Base-by-base conservation (phyloP, 2,113 vertebrate species). In the Lepisosteus osseus region DNA sequence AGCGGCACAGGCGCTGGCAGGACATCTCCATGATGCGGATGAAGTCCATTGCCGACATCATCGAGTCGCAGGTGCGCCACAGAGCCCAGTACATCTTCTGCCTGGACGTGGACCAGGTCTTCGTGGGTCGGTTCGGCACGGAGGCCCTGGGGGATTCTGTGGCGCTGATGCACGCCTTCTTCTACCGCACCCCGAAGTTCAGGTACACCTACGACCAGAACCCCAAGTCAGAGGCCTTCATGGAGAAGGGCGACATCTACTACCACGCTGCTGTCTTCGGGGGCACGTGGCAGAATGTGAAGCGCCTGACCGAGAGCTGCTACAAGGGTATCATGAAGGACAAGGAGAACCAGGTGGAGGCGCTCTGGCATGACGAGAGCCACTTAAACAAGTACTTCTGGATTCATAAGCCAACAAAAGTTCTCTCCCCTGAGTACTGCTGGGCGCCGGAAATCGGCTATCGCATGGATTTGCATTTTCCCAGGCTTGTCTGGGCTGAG, bases 391-490 rank as follows among this genome's bases (percentile, higher is more conserved):
- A 88, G 72, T 92, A 88, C 77, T 77, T 93, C 47, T 89, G 85
- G 87, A 65, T 87, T 6, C 72, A 87, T 68, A 91, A 92, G 66
- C 93, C 93, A 6, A 81, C 84, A 73, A 91, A 86, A 74, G 61
- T 94, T 67, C 87, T 94, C 12, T 94, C 93, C 0, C 93, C 93
- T 0, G 93, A 94, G 83, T 93, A 91, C 78, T 93, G 92, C 85
- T 94, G 93, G 92, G 86, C 81, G 69, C 15, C 3, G 3, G 13
- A 3, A 0, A 81, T 88, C 0, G 77, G 83, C 29, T 51, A 77
- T 62, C 79, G 65, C 14, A 45, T 7, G 0, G 85, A 87, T 73
- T 85, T 90, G 57, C 70, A 3, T 6, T 63, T 86, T 42, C 1
- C 15, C 0, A 75, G 88, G 4, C 74, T 90, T 0, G 13, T 77